phyloP scores from a whole-genome alignment of 2,888 invertebrate genomes.

The Ormyrus labotus region DNA sequence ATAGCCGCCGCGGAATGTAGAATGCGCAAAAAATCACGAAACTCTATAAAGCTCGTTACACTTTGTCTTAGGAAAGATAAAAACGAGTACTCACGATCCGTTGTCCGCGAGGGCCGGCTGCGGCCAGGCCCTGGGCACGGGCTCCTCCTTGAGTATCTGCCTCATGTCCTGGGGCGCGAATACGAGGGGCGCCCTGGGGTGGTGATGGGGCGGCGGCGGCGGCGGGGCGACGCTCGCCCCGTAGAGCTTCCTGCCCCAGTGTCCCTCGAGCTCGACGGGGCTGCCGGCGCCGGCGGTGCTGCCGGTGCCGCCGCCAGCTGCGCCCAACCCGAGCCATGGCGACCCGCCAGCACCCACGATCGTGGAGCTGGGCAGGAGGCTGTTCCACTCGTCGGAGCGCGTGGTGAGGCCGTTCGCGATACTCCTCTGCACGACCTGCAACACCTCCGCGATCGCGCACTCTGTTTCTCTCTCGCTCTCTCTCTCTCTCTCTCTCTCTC shows the following conservation, averaged over 20 bases:
- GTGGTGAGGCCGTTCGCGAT: constrained; percentile 73
- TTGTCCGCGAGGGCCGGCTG: constrained; percentile 73
- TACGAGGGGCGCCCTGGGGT: constrained; percentile 72
- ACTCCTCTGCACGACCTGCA: constrained; percentile 61
- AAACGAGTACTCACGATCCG: constrained; percentile 57
- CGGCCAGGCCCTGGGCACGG: constrained; percentile 73
- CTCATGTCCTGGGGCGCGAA: constrained; percentile 75
- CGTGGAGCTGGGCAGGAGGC: constrained; percentile 75
- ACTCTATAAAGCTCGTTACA: too few species aligned
- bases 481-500: not conserved
- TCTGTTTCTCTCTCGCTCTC: constrained; percentile 41
- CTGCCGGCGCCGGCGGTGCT: constrained; percentile 72
- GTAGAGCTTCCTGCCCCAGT: constrained; percentile 74
- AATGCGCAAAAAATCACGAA: too few species aligned
- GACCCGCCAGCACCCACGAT: constrained; percentile 76
- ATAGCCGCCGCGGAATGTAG: too few species aligned
- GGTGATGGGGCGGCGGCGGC: constrained; percentile 74
- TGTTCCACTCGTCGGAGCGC: constrained; percentile 76
- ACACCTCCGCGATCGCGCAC: constrained; percentile 61
- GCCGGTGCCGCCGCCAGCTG: constrained; percentile 72
- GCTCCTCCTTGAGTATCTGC: constrained; percentile 74
- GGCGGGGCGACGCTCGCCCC: constrained; percentile 74
- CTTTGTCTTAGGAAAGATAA: too few species aligned
- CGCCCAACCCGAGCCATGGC: constrained; percentile 74
- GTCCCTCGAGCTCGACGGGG: constrained; percentile 73